Conservation (phyloP, 2,113 vertebrate species). For the Spilogale gracilis region DNA sequence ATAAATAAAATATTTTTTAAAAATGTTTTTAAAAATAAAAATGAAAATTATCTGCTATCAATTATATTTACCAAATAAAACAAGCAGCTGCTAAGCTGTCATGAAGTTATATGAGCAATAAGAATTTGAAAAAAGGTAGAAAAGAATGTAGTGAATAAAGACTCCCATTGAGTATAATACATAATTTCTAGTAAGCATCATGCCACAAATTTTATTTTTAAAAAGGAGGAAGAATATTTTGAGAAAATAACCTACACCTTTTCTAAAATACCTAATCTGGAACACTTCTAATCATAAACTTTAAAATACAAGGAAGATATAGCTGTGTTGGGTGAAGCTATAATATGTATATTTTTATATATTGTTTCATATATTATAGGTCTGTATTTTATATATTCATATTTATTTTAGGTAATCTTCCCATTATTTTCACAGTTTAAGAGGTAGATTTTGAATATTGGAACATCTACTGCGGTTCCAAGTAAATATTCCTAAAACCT, state of each 20-base stretch:
- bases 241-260: not conserved
- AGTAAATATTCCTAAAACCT: not conserved
- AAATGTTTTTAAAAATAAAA: not conserved
- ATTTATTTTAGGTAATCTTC: not conserved
- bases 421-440: not conserved
- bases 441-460: constrained; percentile 35
- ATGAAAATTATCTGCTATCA: not conserved
- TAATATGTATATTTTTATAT: not conserved
- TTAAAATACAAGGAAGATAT: not conserved
- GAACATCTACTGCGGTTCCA: not conserved
- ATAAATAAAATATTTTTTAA: not conserved
- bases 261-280: not conserved
- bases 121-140: not conserved
- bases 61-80: not conserved
- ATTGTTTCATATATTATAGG: not conserved
- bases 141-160: not conserved
- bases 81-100: not conserved
- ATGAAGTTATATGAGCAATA: not conserved
- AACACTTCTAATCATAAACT: constrained; percentile 4
- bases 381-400: not conserved
- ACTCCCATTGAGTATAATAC: not conserved
- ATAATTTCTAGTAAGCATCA: not conserved
- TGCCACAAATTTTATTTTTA: not conserved
- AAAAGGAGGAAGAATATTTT: not conserved
- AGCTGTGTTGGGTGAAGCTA: not conserved